phyloP scores from a whole-genome alignment of 35 echinoderm and acorn worm species.

The Apostichopus parvimensis region DNA sequence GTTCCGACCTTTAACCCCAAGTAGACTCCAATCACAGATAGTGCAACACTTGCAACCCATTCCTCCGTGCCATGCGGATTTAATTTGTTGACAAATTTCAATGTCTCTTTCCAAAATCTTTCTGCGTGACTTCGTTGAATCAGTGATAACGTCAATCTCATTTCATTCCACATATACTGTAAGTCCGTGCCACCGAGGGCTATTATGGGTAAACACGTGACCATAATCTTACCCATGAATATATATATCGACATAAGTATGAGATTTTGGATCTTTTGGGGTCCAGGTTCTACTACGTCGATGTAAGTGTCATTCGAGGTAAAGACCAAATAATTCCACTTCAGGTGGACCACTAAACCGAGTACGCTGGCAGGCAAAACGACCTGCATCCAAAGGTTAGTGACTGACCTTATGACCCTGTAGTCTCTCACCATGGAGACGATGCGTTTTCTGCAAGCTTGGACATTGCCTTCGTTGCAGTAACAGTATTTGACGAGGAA shows the following conservation, averaged over 20 bases:
- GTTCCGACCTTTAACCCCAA: slow-evolving; percentile 28
- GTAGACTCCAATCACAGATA: slow-evolving; percentile 45
- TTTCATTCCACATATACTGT: slow-evolving; percentile 47
- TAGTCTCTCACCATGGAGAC: slow-evolving; percentile 54
- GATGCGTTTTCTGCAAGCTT: slow-evolving; percentile 50
- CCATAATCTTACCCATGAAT: slow-evolving; percentile 10
- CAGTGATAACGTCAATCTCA: slow-evolving; percentile 32
- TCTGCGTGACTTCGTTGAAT: slow-evolving; percentile 37
- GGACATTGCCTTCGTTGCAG: slow-evolving; percentile 43
- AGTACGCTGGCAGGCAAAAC: slow-evolving; percentile 40
- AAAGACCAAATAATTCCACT: slow-evolving; percentile 47
- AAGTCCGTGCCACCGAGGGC: slow-evolving; percentile 40
- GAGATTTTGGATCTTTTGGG: not conserved
- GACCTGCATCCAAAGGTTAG: slow-evolving; percentile 50
- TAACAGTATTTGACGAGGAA: slow-evolving; percentile 53
- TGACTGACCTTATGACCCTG: slow-evolving; percentile 43
- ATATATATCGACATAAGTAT: slow-evolving; percentile 29
- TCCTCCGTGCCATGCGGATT: slow-evolving; percentile 46
- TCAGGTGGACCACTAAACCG: slow-evolving; percentile 40
- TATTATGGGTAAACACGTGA: slow-evolving; percentile 12
- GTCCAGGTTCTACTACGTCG: not conserved
- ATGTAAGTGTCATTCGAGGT: not conserved
- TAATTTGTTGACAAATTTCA: slow-evolving; percentile 39
- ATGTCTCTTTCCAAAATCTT: slow-evolving; percentile 30
- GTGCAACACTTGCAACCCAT: slow-evolving; percentile 38